Evolutionary conservation across 2,888 invertebrate genomes (phyloP).

Genomic region (Celastrina argiolus): DNA sequence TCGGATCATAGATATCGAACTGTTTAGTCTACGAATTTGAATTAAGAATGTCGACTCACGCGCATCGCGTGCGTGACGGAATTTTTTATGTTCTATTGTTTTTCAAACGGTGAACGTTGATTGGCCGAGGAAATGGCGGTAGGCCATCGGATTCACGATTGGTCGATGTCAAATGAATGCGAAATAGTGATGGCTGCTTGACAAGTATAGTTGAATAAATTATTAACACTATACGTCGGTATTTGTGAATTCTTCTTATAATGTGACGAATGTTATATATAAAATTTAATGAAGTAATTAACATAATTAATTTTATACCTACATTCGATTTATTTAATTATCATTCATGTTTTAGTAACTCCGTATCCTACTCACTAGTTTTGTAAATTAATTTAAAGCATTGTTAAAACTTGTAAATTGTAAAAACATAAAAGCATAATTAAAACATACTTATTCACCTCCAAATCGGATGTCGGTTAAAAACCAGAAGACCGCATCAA

Average conservation of each 20-base stretch:
- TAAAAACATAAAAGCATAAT: not conserved
- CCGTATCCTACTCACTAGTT: not conserved
- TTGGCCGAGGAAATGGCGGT: conserved; percentile 57
- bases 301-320: conserved; percentile 1
- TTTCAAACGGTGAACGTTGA: conserved; percentile 60
- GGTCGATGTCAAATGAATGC: conserved; percentile 61
- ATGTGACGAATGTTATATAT: not conserved
- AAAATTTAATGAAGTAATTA: conserved; percentile 2
- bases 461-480: no score
- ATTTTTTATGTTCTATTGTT: conserved; percentile 76
- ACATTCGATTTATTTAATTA: not conserved
- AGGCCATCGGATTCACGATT: conserved; percentile 55
- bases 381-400: not conserved
- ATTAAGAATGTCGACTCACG: conserved; percentile 47
- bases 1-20: not conserved
- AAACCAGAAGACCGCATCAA: not conserved
- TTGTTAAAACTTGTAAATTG: not conserved
- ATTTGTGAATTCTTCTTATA: not conserved
- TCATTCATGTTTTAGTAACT: not conserved
- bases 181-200: conserved; percentile 68
- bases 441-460: not conserved
- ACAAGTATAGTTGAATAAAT: conserved; percentile 69
- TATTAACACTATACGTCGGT: conserved; percentile 38
- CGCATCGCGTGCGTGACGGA: conserved; percentile 68
- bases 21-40: not conserved